phyloP scores from a whole-genome alignment of 2,888 invertebrate species.

The Apotomis turbidana region DNA sequence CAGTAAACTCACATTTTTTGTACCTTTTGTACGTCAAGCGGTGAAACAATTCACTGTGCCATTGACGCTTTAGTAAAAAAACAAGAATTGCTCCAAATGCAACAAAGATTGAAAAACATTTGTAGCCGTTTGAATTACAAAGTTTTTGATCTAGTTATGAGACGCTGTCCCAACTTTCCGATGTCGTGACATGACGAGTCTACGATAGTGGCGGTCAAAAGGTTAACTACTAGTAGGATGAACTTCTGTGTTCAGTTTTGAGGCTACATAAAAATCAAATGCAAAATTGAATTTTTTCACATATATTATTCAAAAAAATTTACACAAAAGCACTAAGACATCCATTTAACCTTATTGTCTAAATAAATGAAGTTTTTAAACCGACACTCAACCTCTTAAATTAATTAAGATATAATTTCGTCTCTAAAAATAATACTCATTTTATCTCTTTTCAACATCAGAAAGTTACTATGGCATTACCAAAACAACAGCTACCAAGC shows the following conservation, averaged over 20 bases:
- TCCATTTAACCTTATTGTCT: slow-evolving; percentile 84
- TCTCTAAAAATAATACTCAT: slow-evolving; percentile 83
- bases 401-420: slow-evolving; percentile 79
- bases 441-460: slow-evolving; percentile 67
- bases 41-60: no score
- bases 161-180: background rate
- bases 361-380: slow-evolving; percentile 82
- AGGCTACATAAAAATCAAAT: slow-evolving; percentile 44
- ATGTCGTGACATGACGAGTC: background rate
- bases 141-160: no score
- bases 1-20: no score
- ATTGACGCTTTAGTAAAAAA: no score
- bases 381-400: slow-evolving; percentile 80
- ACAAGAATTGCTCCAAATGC: no score
- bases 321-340: slow-evolving; percentile 85
- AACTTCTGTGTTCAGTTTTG: background rate
- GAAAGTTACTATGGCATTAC: slow-evolving; percentile 76
- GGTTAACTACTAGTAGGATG: no score
- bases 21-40: no score
- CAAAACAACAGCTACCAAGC: slow-evolving; percentile 77
- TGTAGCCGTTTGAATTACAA: no score
- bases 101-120: no score
- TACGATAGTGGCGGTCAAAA: background rate
- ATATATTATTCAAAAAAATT: slow-evolving; percentile 85
- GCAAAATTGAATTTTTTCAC: slow-evolving; percentile 71